Evolutionary conservation across 2,797 vertebrate species (phyloP), one percentile per base, ranked within the genome.

Genomic region (Pachyuromys duprasi): DNA sequence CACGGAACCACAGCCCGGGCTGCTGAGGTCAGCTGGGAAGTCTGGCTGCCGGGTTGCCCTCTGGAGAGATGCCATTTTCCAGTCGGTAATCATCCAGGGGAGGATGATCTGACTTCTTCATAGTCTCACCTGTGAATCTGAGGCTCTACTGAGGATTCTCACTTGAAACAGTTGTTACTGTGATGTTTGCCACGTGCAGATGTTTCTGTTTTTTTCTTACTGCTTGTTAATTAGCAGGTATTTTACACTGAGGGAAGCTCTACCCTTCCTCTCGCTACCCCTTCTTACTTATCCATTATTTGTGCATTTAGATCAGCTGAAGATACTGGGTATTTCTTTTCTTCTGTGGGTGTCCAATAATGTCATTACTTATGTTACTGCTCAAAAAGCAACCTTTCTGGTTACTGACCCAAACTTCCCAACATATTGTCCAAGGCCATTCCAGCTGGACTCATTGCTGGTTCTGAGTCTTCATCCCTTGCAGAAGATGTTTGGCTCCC

Each of bases 171-270:
- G 6, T 92, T 82, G 17, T 57, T 15, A 60, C 42, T 63, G 4
- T n/a, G 78, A 80, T 53, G 8, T 88, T 87, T 83, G 39, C 45
- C 76, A 80, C 33, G 8, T 67, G 78, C 24, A 49, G 20, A 78
- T 89, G 62, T 91, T 90, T 91, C 57, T 89, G 2, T 57, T 95
- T 87, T 87, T 8, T 57, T 86, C 13, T 86, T 80, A 26, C 42
- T 33, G 12, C 55, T 74, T 80, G 22, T 49, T 91, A 75, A 36
- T 63, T 67, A 70, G 49, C 33, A 60, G 28, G 28, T 65, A 8
- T 91, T 83, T 62, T 63, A 3, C 28, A 76, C 3, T 31, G 14
- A 76, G 75, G 33, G 12, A 36, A 78, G 17, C 42, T 18, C 69
- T 80, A 2, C 14, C 20, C 39, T 53, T 65, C 42, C 31, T 90